Percentiles rank a stretch among this genome's conserved stretches.
Evolutionary conservation across 2,797 vertebrate genomes (phyloP).

Genomic region (Manis pentadactyla): DNA sequence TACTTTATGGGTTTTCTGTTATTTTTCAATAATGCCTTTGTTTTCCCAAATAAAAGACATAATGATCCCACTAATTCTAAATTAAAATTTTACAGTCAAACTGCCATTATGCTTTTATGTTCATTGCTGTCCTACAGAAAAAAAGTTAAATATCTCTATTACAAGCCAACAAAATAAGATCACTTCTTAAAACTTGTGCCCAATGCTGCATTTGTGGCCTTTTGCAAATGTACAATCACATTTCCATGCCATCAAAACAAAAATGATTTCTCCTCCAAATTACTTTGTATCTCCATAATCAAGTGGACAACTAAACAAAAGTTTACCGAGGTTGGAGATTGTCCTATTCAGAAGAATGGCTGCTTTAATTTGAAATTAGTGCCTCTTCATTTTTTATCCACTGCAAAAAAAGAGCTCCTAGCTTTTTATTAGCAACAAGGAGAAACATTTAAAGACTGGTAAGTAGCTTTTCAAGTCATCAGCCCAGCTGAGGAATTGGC

Average conservation of each 20-base stretch:
- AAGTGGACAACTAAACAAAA: neutral
- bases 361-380: neutral
- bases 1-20: neutral
- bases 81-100: constrained; percentile 58
- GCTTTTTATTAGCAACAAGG: neutral
- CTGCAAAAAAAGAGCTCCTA: neutral
- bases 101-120: neutral
- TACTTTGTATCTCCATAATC: neutral
- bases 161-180: constrained; percentile 57
- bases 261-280: constrained; percentile 57
- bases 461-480: constrained; percentile 54
- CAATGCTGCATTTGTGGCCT: constrained; percentile 51
- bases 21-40: constrained; percentile 45
- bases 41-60: neutral
- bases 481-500: constrained; percentile 59
- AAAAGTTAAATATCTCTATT: constrained; percentile 48
- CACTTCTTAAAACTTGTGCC: constrained; percentile 41
- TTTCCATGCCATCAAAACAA: constrained; percentile 51
- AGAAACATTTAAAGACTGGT: constrained; percentile 50
- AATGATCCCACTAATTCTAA: constrained; percentile 33
- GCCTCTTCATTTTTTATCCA: neutral
- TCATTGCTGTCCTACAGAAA: constrained; percentile 55
- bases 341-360: neutral
- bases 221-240: constrained; percentile 37
- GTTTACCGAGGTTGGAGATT: neutral